Percentiles rank a stretch among this genome's conserved stretches.
Evolutionary conservation across 2,888 invertebrate species (phyloP).

Genomic region (Archaeoteleia sp.): DNA sequence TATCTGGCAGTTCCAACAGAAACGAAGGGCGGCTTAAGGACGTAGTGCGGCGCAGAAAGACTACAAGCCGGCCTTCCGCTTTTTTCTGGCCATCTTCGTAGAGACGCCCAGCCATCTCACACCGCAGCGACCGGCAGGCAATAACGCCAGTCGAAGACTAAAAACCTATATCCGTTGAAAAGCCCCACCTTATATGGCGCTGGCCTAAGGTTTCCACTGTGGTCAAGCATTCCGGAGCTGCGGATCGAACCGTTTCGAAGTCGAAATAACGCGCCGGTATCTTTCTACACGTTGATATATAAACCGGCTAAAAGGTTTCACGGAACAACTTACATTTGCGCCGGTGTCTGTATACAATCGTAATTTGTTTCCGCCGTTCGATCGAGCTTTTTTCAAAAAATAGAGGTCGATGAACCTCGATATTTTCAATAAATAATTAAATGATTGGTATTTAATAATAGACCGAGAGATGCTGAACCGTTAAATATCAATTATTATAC

Average conservation of each 20-base stretch:
- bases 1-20: constrained; percentile 14
- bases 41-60: constrained; percentile 7
- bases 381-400: no score
- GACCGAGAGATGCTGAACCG: no score
- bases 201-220: constrained; percentile 59
- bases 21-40: constrained; percentile 16
- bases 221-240: constrained; percentile 61
- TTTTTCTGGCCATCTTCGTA: constrained; percentile 25
- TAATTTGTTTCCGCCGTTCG: no score
- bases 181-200: constrained; percentile 59
- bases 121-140: constrained; percentile 40
- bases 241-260: constrained; percentile 55
- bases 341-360: no score
- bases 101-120: constrained; percentile 40
- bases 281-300: constrained; percentile 10
- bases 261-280: constrained; percentile 21
- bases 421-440: no score
- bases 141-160: constrained; percentile 49
- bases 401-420: no score
- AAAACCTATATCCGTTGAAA: constrained; percentile 63
- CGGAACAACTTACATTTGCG: no score
- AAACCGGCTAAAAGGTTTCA: constrained; percentile 16
- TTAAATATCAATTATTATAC: no score
- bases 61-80: constrained; percentile 27
- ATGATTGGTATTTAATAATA: no score